Evolutionary conservation across 2,888 invertebrate genomes (phyloP), one percentile per base, ranked within the genome.

Genomic region (Pterostichus niger): DNA sequence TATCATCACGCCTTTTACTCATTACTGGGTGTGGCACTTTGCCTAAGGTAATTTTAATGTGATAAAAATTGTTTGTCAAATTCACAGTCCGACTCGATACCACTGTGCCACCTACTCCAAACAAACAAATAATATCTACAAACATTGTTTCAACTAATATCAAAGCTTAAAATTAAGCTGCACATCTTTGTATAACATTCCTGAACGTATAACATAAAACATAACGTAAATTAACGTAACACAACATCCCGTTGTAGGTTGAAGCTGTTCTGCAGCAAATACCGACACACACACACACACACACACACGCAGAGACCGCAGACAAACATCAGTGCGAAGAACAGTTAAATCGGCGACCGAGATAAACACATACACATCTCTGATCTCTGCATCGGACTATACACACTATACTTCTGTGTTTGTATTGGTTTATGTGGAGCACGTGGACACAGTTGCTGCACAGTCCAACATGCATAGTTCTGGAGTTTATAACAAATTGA

Each of bases 331-430:
- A 64, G 10, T 35, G 35, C 35, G 64, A 64, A 64, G 64, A 64
- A 64, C 64, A 64, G 64, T 64, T 64, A 64, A 64, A 64, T 64
- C 64, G 11, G 11, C 13, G 64, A 13, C 64, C 64, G 64, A 64
- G 64, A 64, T 64, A 64, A 64, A 64, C 33, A 64, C 64, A 33
- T 13, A 59, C 31, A 59, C 31, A 59, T 31, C 17, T 59, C 31
- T 59, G 10, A 59, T 24, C 59, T 24, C 31, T 59, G n/a, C 54
- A 54, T 54, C 54, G 13, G 54, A 15, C 5, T 59, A 6, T 24
- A 24, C 17, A 31, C 31, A 2, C 7, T 59, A 17, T 24, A 59
- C 7, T 31, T 6, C 17, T 59, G 5, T 59, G 17, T 59, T 59
- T 59, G 24, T 17, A 24, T 59, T 59, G 59, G 59, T 17, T 5